Base-by-base conservation (phyloP, 2,888 invertebrate species). In the Epiblema foenella region DNA sequence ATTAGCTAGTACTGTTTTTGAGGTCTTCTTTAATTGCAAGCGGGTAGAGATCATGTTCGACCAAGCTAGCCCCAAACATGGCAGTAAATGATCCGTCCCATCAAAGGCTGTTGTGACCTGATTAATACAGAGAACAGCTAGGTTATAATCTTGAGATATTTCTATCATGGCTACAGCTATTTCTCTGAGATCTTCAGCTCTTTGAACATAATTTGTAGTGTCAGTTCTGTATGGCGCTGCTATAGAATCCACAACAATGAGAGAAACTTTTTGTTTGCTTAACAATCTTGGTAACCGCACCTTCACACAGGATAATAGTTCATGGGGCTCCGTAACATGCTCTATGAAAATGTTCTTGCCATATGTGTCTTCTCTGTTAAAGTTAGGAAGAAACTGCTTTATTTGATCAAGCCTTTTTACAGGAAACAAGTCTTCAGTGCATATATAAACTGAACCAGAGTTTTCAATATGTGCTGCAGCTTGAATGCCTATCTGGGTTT, bases 401-500 rank as follows among this genome's bases (percentile, higher is more conserved):
- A 94, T 83, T 83, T 93, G 88, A 68, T 90, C 83, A 78, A 89
- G 90, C 76, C 94, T 84, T 76, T 87, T 92, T 20, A 90, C 79
- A 51, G 93, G 94, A 77, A 94, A 97, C 64, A 90, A 86, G 84
- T 96, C 96, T 91, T 97, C 97, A 0, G 97, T 97, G 79, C 96
- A 96, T 77, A 97, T 95, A 79, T 96, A 97, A 17, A 96, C 94
- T 64, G 95, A 95, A 83, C 85, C 77, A 81, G 77, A 56, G 65
- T 94, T 86, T 87, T 97, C 97, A 73, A 95, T 95, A 72, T 94
- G 94, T 20, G 96, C 87, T 46, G 95, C 94, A 37, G 96, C 85
- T 87, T 97, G 97, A 63, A 98, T 89, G 76, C 95, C 96, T 56
- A 97, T 82, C 85, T 98, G 98, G 0, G 97, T 97, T 92, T 98